phyloP scores from a whole-genome alignment of 2,888 invertebrate species.

The Cryptosula pallasiana region DNA sequence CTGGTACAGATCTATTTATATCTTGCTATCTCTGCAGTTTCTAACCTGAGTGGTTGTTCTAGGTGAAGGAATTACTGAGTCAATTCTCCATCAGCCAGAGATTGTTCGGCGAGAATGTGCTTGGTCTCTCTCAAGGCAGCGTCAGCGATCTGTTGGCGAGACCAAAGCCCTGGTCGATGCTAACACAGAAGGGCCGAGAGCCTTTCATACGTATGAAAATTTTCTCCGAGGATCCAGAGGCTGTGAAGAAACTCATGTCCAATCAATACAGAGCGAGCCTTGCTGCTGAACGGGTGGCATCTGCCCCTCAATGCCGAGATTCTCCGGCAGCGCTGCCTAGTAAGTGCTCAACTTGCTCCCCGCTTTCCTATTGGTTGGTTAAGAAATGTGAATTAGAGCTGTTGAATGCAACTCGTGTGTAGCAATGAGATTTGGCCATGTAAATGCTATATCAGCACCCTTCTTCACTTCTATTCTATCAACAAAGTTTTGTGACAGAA shows the following conservation, averaged over 20 bases:
- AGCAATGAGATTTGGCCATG: too few relatives aligned
- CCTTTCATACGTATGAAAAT: slow-evolving; percentile 63
- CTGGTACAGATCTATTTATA: too few relatives aligned
- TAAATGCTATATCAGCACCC: too few relatives aligned
- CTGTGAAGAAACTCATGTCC: slow-evolving; percentile 87
- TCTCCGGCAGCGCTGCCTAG: not conserved
- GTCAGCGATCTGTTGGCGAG: slow-evolving; percentile 94
- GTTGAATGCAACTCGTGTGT: too few relatives aligned
- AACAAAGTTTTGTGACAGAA: too few relatives aligned
- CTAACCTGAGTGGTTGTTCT: slow-evolving; percentile 8
- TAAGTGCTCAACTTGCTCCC: too few relatives aligned
- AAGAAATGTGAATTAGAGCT: too few relatives aligned
- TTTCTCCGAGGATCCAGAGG: slow-evolving; percentile 91
- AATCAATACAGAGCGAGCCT: slow-evolving; percentile 72
- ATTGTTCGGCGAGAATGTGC: slow-evolving; percentile 94
- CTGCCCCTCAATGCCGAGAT: not conserved
- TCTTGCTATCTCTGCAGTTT: too few relatives aligned
- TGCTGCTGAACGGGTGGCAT: not conserved
- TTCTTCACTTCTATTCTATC: too few relatives aligned
- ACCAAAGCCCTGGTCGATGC: slow-evolving; percentile 98
- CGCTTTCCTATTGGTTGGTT: too few relatives aligned
- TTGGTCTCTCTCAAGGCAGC: slow-evolving; percentile 68
- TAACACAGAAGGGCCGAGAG: slow-evolving; percentile 95
- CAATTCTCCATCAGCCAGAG: slow-evolving; percentile 76
- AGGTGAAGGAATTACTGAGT: slow-evolving; percentile 55